Evolutionary conservation across 2,888 invertebrate species (phyloP).

Genomic region (Lottia scabra): DNA sequence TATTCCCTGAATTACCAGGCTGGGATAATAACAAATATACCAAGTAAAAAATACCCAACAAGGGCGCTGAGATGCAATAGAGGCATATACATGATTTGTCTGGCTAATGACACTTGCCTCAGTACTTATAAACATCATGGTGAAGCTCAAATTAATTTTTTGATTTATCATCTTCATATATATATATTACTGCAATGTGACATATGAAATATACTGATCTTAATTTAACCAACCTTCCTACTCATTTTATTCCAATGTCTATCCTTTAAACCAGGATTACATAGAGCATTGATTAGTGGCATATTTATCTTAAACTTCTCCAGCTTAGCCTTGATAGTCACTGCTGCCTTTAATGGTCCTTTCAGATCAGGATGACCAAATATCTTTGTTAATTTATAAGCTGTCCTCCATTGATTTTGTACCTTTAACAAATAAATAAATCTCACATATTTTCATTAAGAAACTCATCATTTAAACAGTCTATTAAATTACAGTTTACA

Average conservation of each 20-base stretch:
- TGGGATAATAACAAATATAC: not conserved
- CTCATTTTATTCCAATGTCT: slow-evolving; percentile 68
- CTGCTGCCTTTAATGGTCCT: slow-evolving; percentile 64
- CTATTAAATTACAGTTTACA: too few species aligned
- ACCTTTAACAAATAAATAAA: slow-evolving; percentile 49
- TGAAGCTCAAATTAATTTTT: too few species aligned
- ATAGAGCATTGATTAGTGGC: slow-evolving; percentile 66
- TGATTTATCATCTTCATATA: too few species aligned
- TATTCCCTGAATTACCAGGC: too few species aligned
- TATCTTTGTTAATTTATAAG: slow-evolving; percentile 67
- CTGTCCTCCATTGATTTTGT: slow-evolving; percentile 66
- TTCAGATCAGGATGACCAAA: slow-evolving; percentile 64
- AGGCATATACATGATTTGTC: too few species aligned
- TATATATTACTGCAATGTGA: too few species aligned
- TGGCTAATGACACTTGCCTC: too few species aligned
- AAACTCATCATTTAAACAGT: too few species aligned
- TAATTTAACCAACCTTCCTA: slow-evolving; percentile 54
- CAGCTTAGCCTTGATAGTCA: slow-evolving; percentile 65
- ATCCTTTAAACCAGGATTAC: slow-evolving; percentile 67
- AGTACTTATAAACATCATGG: too few species aligned
- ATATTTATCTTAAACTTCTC: slow-evolving; percentile 69
- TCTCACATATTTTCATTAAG: not conserved
- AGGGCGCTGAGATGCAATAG: too few species aligned
- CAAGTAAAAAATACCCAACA: too few species aligned
- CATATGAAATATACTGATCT: too few species aligned